These are phyloP conservation scores for Ostrea edulis DNA, from an alignment of 1,140 invertebrate genomes.

Conservation along the genomic window DNA sequence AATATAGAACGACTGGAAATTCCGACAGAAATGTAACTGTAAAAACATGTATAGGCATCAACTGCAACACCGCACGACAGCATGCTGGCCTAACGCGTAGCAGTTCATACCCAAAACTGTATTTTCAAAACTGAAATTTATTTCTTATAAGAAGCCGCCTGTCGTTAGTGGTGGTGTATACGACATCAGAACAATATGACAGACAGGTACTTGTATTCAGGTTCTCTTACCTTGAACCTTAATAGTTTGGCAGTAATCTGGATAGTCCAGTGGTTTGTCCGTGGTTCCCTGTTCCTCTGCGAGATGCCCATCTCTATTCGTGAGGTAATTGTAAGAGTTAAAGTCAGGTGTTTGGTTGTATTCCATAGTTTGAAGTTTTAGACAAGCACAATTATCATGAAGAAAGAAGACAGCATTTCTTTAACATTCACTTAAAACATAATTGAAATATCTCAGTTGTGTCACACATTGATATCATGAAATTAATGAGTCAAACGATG, in stretches of 20 bases:
- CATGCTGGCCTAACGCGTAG: no score
- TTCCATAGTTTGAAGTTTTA: neutral
- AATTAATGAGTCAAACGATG: neutral
- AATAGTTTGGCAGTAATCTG: constrained; percentile 53
- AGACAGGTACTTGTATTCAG: no score
- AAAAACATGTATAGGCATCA: no score
- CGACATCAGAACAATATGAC: no score
- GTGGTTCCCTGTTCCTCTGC: neutral
- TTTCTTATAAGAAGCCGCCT: no score
- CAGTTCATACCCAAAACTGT: no score
- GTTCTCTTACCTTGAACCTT: constrained; percentile 46
- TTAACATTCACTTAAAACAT: neutral
- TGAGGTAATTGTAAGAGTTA: neutral
- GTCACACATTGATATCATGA: constrained; percentile 16
- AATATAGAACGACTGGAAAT: no score
- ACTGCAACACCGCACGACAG: no score
- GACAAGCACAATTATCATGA: neutral
- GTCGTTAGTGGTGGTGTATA: no score
- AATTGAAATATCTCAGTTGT: neutral
- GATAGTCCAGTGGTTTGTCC: constrained; percentile 18
- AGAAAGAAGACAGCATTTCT: neutral
- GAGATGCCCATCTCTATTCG: neutral
- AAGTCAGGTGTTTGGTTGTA: neutral
- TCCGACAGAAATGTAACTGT: no score
- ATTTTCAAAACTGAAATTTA: no score